These are phyloP conservation scores for Orthosia incerta DNA, from an alignment of 2,888 invertebrate genomes.

Conservation along the genomic window DNA sequence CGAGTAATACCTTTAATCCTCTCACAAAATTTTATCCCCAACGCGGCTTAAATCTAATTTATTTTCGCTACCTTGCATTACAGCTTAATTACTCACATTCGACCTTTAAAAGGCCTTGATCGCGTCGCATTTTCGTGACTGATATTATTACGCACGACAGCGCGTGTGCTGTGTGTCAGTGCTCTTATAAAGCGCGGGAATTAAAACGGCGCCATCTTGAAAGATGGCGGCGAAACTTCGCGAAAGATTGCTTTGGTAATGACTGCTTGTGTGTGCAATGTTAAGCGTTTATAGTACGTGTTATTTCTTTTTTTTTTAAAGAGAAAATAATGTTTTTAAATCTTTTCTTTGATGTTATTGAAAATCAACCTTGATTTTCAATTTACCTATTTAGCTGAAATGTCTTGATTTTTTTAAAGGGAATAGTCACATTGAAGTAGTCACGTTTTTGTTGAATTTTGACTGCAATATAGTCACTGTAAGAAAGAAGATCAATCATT, in stretches of 20 bases:
- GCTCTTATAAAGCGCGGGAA: slow-evolving; percentile 71
- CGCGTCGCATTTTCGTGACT: slow-evolving; percentile 50
- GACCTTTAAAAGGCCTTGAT: slow-evolving; percentile 58
- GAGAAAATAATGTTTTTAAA: not conserved
- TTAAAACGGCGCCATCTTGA: slow-evolving; percentile 79
- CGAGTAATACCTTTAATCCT: slow-evolving; percentile 43
- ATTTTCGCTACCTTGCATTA: slow-evolving; percentile 50
- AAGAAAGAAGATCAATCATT: no score
- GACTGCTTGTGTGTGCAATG: slow-evolving; percentile 73
- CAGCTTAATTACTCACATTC: slow-evolving; percentile 56
- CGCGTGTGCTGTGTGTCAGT: slow-evolving; percentile 48
- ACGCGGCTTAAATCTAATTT: slow-evolving; percentile 52
- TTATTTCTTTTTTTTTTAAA: slow-evolving; percentile 21
- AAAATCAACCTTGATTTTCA: not conserved
- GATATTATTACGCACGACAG: slow-evolving; percentile 59
- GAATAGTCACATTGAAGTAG: no score
- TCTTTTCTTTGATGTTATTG: not conserved
- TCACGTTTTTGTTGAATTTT: no score
- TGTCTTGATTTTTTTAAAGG: no score
- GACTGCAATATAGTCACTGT: no score
- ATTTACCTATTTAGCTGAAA: no score
- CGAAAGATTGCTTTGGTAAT: slow-evolving; percentile 77
- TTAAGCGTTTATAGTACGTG: slow-evolving; percentile 23
- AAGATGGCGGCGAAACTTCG: slow-evolving; percentile 72
- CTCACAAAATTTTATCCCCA: slow-evolving; percentile 47